Evolutionary conservation across 2,797 vertebrate species (phyloP).

Genomic region (Alca torda): DNA sequence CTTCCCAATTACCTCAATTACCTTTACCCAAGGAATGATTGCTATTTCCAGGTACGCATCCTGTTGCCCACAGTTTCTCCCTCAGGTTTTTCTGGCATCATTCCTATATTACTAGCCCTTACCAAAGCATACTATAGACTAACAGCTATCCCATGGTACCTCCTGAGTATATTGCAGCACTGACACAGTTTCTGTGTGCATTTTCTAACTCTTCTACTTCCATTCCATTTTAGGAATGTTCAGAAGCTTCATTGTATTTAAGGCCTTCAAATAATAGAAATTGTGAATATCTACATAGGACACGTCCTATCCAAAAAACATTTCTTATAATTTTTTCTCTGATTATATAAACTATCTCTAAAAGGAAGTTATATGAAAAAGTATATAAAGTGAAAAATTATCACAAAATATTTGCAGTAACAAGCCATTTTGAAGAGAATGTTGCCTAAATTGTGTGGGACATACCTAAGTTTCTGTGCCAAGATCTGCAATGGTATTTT

Average conservation of each 20-base stretch:
- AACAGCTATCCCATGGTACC: neutral
- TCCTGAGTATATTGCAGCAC: neutral
- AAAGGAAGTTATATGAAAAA: neutral
- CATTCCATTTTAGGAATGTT: neutral
- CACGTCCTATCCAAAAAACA: neutral
- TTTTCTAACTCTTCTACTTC: neutral
- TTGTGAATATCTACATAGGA: rapidly evolving
- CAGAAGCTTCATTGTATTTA: neutral
- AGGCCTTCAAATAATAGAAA: neutral
- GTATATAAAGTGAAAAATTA: neutral
- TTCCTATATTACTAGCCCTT: neutral
- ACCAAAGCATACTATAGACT: neutral
- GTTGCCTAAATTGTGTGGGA: neutral
- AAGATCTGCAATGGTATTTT: neutral
- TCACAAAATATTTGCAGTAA: neutral
- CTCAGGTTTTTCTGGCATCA: constrained; percentile 22
- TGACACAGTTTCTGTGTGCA: neutral
- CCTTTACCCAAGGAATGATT: constrained; percentile 33
- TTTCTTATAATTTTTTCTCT: neutral
- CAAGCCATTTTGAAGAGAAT: neutral
- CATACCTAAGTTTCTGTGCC: neutral
- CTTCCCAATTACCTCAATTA: constrained; percentile 47
- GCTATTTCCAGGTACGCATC: constrained; percentile 46
- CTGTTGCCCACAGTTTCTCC: constrained; percentile 27
- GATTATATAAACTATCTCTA: neutral